Percentiles rank a stretch among this genome's conserved stretches.
phyloP scores from a whole-genome alignment of 1,140 invertebrate genomes.

The Ylistrum balloti region DNA sequence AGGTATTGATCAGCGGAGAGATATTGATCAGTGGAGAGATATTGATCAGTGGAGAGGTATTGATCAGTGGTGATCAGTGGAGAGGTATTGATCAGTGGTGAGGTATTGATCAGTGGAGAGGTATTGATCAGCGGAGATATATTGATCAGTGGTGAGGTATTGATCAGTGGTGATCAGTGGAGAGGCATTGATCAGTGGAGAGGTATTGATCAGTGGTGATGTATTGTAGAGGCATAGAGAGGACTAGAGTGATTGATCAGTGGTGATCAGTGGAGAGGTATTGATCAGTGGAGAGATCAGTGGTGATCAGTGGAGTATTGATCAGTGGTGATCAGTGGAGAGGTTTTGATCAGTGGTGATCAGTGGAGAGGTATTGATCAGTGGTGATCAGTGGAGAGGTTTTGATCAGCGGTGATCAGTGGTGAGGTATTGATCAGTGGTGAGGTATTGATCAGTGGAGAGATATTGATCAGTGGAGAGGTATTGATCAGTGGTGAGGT shows the following conservation, averaged over 20 bases:
- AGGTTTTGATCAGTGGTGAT: not conserved
- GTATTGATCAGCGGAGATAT: not conserved
- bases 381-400: too few relatives aligned
- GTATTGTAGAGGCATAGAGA: not conserved
- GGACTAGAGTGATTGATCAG: too few relatives aligned
- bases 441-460: not conserved
- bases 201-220: not conserved
- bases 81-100: not conserved
- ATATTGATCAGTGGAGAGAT: not conserved
- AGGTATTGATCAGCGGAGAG: not conserved
- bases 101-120: not conserved
- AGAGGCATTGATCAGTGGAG: not conserved
- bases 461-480: not conserved
- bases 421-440: not conserved
- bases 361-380: not conserved
- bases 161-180: not conserved
- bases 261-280: not conserved
- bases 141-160: not conserved
- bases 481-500: not conserved
- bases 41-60: not conserved
- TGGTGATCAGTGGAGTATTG: not conserved
- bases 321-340: not conserved
- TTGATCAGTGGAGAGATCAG: not conserved
- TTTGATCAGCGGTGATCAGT: too few relatives aligned
- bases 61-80: not conserved